Conservation (phyloP, 2,888 invertebrate genomes). For the Amblyteles armatorius region DNA sequence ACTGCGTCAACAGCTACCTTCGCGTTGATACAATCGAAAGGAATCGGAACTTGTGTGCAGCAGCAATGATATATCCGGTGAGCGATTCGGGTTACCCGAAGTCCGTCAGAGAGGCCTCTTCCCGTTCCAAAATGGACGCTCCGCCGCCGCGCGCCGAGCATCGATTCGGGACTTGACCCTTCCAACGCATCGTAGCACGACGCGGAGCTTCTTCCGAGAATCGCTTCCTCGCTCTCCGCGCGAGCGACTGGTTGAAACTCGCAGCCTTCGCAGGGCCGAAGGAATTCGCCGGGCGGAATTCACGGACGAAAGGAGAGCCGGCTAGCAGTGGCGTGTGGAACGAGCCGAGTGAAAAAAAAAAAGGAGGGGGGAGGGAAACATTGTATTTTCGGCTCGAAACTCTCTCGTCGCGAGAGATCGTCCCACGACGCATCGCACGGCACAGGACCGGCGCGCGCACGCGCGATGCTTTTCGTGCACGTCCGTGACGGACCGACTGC, state of each 20-base stretch:
- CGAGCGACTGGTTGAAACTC: constrained; percentile 5
- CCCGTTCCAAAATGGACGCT: constrained; percentile 38
- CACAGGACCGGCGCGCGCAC: neutral
- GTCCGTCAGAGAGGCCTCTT: neutral
- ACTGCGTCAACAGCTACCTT: no score
- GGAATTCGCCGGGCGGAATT: neutral
- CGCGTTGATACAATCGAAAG: no score
- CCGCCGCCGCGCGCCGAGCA: constrained; percentile 2
- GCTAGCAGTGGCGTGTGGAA: neutral
- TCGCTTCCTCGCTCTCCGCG: neutral
- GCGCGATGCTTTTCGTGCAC: neutral
- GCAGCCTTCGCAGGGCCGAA: neutral
- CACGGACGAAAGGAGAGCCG: neutral
- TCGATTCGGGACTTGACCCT: constrained; percentile 52
- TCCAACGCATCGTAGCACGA: constrained; percentile 16
- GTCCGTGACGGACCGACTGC: neutral
- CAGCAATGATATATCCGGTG: neutral
- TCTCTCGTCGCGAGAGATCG: neutral
- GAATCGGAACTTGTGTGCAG: no score
- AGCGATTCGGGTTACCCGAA: no score
- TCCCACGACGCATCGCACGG: neutral
- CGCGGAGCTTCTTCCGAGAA: constrained; percentile 8
- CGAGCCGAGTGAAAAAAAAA: neutral
- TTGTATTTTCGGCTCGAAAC: constrained; percentile 12
- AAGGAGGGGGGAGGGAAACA: neutral